Evolutionary conservation across 2,113 vertebrate genomes (phyloP).

Genomic region (Brachypteracias leptosomus): DNA sequence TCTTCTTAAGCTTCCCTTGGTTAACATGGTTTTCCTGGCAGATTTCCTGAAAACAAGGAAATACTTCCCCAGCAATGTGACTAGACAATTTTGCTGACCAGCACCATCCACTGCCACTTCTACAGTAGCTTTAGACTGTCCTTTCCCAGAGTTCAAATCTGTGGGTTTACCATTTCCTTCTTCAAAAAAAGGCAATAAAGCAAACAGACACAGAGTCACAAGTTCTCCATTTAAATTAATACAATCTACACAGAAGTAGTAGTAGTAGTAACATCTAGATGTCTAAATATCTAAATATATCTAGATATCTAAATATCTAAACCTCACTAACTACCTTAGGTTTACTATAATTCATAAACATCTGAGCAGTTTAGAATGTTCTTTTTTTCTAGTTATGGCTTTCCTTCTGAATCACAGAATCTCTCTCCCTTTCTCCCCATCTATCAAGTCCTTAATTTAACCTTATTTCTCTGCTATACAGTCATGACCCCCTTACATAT

Average conservation of each 20-base stretch:
- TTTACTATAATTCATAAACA: background rate
- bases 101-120: background rate
- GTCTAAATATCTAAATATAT: background rate
- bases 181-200: background rate
- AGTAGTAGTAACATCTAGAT: no score
- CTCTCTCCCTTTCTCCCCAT: background rate
- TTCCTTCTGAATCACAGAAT: background rate
- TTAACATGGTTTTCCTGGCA: background rate
- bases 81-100: background rate
- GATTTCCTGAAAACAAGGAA: background rate
- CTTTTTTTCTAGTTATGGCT: background rate
- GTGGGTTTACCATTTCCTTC: background rate
- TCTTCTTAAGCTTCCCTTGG: background rate
- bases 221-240: background rate
- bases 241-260: background rate
- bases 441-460: background rate
- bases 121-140: background rate
- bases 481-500: background rate
- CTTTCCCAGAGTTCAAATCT: background rate
- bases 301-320: background rate
- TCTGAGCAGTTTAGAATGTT: background rate
- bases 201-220: background rate
- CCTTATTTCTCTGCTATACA: background rate
- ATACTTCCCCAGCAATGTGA: background rate
- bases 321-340: background rate